These are phyloP conservation scores for Pteropus rufus DNA, from an alignment of 2,797 vertebrate species.

Conservation along the genomic window DNA sequence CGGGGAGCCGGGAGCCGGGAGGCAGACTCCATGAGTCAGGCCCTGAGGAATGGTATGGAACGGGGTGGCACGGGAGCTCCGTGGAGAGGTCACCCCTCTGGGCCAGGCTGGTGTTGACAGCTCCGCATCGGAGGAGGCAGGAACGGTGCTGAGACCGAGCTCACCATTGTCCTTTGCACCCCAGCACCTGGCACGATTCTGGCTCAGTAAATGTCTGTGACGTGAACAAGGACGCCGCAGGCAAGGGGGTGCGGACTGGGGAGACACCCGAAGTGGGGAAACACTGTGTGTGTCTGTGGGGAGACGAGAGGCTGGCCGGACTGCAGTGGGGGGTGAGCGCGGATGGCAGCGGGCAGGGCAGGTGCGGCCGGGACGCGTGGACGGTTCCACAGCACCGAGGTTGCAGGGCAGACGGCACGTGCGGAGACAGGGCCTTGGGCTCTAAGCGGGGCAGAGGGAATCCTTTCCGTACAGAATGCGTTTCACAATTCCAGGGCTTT, in stretches of 20 bases:
- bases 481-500: no score
- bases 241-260: not conserved
- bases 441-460: not conserved
- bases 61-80: not conserved
- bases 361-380: accelerated
- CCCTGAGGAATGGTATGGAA: not conserved
- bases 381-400: no score
- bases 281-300: not conserved
- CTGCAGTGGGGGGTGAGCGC: not conserved
- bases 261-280: not conserved
- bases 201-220: not conserved
- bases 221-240: not conserved
- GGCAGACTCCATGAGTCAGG: not conserved
- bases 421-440: not conserved
- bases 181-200: not conserved
- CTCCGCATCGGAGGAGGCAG: not conserved
- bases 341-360: not conserved
- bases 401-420: accelerated
- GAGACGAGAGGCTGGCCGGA: not conserved
- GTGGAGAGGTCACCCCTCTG: not conserved
- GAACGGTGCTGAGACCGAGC: not conserved
- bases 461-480: not conserved
- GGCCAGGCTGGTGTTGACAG: not conserved
- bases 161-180: not conserved
- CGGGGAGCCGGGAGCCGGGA: not conserved